Evolutionary conservation across 2,113 vertebrate genomes (phyloP).

Genomic region (Gymnocephalus cernua): DNA sequence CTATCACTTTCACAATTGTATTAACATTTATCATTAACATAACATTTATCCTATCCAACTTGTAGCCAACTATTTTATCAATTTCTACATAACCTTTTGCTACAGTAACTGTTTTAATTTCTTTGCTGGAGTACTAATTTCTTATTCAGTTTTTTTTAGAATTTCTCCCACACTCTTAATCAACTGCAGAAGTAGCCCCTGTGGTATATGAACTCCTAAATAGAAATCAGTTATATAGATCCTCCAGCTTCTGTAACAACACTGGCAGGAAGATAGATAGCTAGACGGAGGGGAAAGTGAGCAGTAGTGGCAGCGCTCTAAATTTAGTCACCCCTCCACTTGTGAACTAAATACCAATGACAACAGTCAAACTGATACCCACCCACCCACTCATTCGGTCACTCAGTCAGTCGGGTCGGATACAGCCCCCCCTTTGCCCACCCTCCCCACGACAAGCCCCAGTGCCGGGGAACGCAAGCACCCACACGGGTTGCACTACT

Average conservation of each 20-base stretch:
- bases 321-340: slow-evolving; percentile 90
- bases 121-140: neutral
- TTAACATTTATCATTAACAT: too few relatives aligned
- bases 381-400: slow-evolving; percentile 67
- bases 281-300: slow-evolving; percentile 29
- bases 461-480: slow-evolving; percentile 83
- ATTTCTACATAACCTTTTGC: neutral
- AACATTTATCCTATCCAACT: too few relatives aligned
- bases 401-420: slow-evolving; percentile 27
- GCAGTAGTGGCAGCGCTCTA: slow-evolving; percentile 80
- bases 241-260: slow-evolving; percentile 39
- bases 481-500: slow-evolving; percentile 76
- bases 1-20: too few relatives aligned
- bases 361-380: slow-evolving; percentile 86
- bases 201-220: neutral
- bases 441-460: slow-evolving; percentile 81
- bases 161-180: neutral
- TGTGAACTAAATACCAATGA: slow-evolving; percentile 90
- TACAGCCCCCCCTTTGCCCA: slow-evolving; percentile 62
- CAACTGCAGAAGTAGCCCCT: neutral
- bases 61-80: neutral
- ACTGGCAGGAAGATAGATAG: slow-evolving; percentile 29
- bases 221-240: slow-evolving; percentile 14
- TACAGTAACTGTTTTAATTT: neutral
- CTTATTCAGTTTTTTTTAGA: neutral